Base-by-base conservation (phyloP, 2,797 vertebrate species). In the Moxostoma hubbsi region DNA sequence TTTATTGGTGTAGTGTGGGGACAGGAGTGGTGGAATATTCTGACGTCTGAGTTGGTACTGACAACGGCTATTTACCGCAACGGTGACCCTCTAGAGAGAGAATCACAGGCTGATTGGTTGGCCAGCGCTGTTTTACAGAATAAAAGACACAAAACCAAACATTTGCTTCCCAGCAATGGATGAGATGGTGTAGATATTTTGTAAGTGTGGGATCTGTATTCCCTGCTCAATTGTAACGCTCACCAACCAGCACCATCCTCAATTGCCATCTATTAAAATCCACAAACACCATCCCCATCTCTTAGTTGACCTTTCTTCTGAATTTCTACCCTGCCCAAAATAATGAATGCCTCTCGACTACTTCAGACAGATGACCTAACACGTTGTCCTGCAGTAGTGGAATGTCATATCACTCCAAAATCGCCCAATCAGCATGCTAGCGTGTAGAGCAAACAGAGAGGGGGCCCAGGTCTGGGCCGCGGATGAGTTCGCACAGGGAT, bases 351-450 rank as follows among this genome's bases (percentile, higher is more conserved):
- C 92, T 94, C 92, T 84, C 79, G 91, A 90, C 91, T 86, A 90
- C 92, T 93, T 93, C 89, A 87, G 90, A 88, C 79, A 75, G 65
- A 84, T 88, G 89, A 92, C 90, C 91, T 88, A 71, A 87, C 88
- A 88, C 89, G 85, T 87, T 85, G 88, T 88, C 88, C 83, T 59
- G 12, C 67, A 88, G 89, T 90, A 86, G 85, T 90, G 92, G 92
- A 93, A 94, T 92, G 93, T 88, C 92, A 88, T 91, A 93, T 93
- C 90, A 85, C 76, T 73, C 66, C 86, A 86, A 92, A 93, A 94
- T 93, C 93, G 92, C 88, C 91, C 94, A 93, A 95, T 95, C 93
- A 94, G 91, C 92, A 94, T 92, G 91, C 92, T 75, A 89, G 88
- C 85, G 91, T 85, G 86, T 90, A 93, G 91, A 90, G 91, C 93